A percentile compares a stretch with the other conserved stretches of the same genome.
Conservation (phyloP, 1,140 invertebrate species). For the Drosophila saltans region DNA sequence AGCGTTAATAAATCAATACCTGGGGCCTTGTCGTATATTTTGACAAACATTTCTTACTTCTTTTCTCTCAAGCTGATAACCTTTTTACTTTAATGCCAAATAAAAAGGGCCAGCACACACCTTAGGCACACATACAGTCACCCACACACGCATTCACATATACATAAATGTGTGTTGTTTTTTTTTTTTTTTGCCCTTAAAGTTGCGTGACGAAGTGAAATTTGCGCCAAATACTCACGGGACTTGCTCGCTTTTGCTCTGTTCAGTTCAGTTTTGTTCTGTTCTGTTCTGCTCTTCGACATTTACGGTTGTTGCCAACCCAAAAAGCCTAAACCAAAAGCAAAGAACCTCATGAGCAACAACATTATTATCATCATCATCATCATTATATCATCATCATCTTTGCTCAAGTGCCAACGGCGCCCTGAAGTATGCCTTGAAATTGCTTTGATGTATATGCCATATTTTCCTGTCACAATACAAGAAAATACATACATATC, state of each 20-base stretch:
- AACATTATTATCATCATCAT: constrained; percentile 4
- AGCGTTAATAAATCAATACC: constrained; percentile 77
- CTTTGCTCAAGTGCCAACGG: constrained; percentile 53
- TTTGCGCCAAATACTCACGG: constrained; percentile 77
- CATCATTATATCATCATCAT: constrained; percentile 9
- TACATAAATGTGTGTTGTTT: neutral
- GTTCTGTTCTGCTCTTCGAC: constrained; percentile 47
- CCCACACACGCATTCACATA: constrained; percentile 63
- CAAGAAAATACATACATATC: constrained; percentile 10
- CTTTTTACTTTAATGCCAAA: constrained; percentile 69
- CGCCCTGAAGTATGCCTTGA: constrained; percentile 72
- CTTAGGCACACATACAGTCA: constrained; percentile 34
- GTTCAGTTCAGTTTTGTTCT: constrained; percentile 10
- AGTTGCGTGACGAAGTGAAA: constrained; percentile 80
- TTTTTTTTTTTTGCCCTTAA: constrained; percentile 63
- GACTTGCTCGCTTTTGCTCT: constrained; percentile 43
- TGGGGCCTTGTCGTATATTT: constrained; percentile 62
- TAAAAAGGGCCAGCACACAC: constrained; percentile 38
- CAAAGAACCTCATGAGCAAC: constrained; percentile 32
- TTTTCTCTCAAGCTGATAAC: constrained; percentile 63
- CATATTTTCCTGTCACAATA: constrained; percentile 62
- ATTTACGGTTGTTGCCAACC: constrained; percentile 64
- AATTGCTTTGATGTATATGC: constrained; percentile 72
- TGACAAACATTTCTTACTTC: constrained; percentile 61
- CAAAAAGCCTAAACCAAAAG: constrained; percentile 44